A percentile compares a stretch with the other conserved stretches of the same genome.
These are phyloP conservation scores for Drosophila picticornis DNA, from an alignment of 2,888 invertebrate genomes.

Conservation along the genomic window DNA sequence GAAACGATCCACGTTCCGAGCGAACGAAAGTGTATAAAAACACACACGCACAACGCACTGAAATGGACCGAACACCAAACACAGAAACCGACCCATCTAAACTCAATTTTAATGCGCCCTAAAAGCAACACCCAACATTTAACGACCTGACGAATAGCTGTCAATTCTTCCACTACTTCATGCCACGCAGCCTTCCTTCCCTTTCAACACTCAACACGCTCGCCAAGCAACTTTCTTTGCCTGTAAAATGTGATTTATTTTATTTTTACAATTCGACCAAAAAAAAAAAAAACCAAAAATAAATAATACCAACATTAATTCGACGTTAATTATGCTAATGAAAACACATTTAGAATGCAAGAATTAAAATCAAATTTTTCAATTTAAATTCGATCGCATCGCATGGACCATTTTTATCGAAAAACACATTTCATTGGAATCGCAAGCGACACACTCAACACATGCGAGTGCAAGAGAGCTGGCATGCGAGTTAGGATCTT, in stretches of 20 bases:
- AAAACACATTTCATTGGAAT: constrained; percentile 82
- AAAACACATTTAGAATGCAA: constrained; percentile 82
- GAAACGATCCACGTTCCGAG: constrained; percentile 23
- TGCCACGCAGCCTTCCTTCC: not conserved
- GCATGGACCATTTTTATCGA: constrained; percentile 83
- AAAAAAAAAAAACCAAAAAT: constrained; percentile 4
- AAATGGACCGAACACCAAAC: constrained; percentile 23
- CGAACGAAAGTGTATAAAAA: constrained; percentile 63
- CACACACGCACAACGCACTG: constrained; percentile 40
- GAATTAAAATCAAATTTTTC: constrained; percentile 83
- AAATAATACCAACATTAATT: constrained; percentile 64
- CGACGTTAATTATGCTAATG: constrained; percentile 83
- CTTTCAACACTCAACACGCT: not conserved
- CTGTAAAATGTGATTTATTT: constrained; percentile 71
- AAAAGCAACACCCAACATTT: constrained; percentile 51
- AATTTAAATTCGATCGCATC: constrained; percentile 83
- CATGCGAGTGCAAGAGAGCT: constrained; percentile 8
- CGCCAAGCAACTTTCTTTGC: constrained; percentile 52
- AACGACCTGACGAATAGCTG: constrained; percentile 76
- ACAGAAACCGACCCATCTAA: constrained; percentile 13
- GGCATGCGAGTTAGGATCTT: constrained; percentile 40
- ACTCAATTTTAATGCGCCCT: constrained; percentile 59
- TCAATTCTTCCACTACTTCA: constrained; percentile 33
- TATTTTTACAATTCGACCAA: constrained; percentile 59
- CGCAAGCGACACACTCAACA: constrained; percentile 31